Conservation (phyloP, 2,888 invertebrate genomes). For the Ceraclea dissimilis region DNA sequence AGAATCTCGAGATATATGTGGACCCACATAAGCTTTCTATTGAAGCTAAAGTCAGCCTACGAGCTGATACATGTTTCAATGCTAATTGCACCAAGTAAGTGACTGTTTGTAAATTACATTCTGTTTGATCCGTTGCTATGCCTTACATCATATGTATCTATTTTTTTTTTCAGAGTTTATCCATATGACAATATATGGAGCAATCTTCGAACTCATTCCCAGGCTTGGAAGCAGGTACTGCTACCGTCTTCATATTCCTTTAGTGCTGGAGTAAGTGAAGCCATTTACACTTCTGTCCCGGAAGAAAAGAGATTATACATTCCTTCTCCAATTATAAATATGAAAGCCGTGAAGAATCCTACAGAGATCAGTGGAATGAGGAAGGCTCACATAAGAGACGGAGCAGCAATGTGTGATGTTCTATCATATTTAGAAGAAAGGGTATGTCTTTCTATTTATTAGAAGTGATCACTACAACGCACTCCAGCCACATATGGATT, state of each 20-base stretch:
- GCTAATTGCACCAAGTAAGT: conserved; percentile 57
- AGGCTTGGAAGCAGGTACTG: conserved; percentile 57
- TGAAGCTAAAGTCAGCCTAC: conserved; percentile 45
- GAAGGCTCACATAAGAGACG: conserved; percentile 79
- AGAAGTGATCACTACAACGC: too few species aligned
- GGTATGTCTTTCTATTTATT: conserved; percentile 37
- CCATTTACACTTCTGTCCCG: conserved; percentile 55
- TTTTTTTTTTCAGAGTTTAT: conserved; percentile 48
- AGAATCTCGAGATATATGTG: conserved; percentile 62
- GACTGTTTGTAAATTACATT: conserved; percentile 1
- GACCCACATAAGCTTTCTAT: conserved; percentile 57
- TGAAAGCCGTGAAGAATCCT: conserved; percentile 83
- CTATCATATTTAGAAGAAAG: conserved; percentile 65
- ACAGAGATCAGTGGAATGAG: conserved; percentile 77
- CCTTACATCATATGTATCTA: too few species aligned
- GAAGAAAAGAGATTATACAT: conserved; percentile 50
- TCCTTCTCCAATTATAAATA: conserved; percentile 73
- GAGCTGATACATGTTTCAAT: conserved; percentile 52
- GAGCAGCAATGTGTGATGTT: conserved; percentile 82
- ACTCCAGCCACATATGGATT: too few species aligned
- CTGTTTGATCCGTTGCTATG: too few species aligned
- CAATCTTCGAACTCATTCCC: conserved; percentile 58
- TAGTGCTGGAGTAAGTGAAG: conserved; percentile 65
- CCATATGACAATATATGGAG: conserved; percentile 64
- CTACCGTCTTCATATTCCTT: conserved; percentile 64